A percentile compares a stretch with the other conserved stretches of the same genome.
Conservation (phyloP, 2,113 vertebrate species). For the Toxotes chatareus region DNA sequence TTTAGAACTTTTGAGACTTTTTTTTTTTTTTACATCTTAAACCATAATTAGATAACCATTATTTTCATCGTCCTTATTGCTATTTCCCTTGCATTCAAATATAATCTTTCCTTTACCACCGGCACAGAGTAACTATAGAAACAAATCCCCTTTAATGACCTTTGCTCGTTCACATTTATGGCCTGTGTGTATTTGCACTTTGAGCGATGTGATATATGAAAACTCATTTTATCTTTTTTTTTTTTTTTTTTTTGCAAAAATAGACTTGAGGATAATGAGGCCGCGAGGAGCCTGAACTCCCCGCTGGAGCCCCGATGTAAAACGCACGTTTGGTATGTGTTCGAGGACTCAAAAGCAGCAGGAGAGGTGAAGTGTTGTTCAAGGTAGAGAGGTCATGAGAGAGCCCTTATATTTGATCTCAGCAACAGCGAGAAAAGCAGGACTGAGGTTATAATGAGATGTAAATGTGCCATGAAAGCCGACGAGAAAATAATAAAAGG, state of each 20-base stretch:
- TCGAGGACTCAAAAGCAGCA: conserved; percentile 62
- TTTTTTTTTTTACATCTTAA: conserved; percentile 76
- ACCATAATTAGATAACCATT: conserved; percentile 78
- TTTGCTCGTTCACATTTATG: conserved; percentile 24
- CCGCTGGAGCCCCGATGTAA: background rate
- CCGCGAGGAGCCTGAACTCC: background rate
- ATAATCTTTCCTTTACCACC: conserved; percentile 41
- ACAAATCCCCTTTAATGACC: background rate
- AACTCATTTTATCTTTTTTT: background rate
- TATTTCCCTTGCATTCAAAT: conserved; percentile 64
- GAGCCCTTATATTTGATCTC: conserved; percentile 82
- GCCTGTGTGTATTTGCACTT: conserved; percentile 29
- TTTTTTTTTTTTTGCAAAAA: conserved; percentile 23
- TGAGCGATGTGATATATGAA: conserved; percentile 35
- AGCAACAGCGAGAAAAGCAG: conserved; percentile 64
- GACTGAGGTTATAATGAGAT: conserved; percentile 39
- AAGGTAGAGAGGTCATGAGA: conserved; percentile 75
- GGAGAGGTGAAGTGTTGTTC: conserved; percentile 71
- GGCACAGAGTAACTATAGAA: conserved; percentile 17
- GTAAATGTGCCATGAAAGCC: background rate
- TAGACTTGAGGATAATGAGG: conserved; percentile 3
- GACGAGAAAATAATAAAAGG: background rate
- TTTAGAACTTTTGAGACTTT: conserved; percentile 82
- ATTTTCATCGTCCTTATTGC: conserved; percentile 85
- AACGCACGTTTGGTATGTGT: conserved; percentile 58